Conservation (phyloP, 2,888 invertebrate species). For the Eupithecia tripunctaria region DNA sequence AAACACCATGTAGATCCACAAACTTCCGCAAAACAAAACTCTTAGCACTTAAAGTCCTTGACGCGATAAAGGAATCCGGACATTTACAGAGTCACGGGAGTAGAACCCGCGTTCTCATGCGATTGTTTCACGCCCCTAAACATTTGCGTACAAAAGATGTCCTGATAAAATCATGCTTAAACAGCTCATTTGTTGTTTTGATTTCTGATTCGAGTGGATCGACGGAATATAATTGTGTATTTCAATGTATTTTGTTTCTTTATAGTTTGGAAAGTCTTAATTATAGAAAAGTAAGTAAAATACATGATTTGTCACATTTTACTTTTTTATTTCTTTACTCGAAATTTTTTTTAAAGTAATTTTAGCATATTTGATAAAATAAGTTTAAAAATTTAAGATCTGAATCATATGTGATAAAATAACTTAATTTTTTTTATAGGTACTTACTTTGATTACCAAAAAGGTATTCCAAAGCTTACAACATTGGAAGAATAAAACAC, state of each 20-base stretch:
- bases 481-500: not conserved
- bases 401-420: not conserved
- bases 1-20: conserved; percentile 59
- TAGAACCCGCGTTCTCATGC: conserved; percentile 59
- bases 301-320: not conserved
- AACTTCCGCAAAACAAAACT: conserved; percentile 63
- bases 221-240: conserved; percentile 18
- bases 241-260: not conserved
- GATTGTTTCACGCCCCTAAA: conserved; percentile 75
- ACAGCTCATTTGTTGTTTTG: conserved; percentile 40
- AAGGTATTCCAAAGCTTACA: not conserved
- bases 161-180: conserved; percentile 65
- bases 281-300: not conserved
- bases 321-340: not conserved
- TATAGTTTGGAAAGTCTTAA: not conserved
- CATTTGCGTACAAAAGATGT: conserved; percentile 70
- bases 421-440: not conserved
- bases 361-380: too few relatives aligned
- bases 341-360: too few relatives aligned
- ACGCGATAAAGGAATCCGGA: conserved; percentile 75
- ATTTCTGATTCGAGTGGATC: conserved; percentile 28
- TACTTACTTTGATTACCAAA: not conserved
- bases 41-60: conserved; percentile 70
- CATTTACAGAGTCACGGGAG: conserved; percentile 62
- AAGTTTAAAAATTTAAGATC: too few relatives aligned